A percentile compares a stretch with the other conserved stretches of the same genome.
Evolutionary conservation across 2,888 invertebrate species (phyloP).

Genomic region (Cheilosia scutellata): DNA sequence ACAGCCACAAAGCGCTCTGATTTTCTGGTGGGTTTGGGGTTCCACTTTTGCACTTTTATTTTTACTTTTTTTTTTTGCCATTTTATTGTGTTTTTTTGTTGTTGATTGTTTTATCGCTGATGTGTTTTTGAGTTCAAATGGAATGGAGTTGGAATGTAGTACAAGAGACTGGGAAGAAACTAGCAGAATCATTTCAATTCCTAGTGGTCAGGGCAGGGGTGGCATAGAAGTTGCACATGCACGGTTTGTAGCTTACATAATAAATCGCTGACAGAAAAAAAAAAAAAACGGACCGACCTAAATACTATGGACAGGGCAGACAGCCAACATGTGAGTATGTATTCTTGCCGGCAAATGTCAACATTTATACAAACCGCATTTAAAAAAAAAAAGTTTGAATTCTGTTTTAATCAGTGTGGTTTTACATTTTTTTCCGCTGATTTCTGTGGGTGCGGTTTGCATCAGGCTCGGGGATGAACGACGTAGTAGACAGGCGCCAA

Average conservation of each 20-base stretch:
- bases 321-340: slow-evolving; percentile 4
- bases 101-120: slow-evolving; percentile 31
- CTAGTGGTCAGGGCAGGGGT: slow-evolving; percentile 15
- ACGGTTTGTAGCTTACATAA: slow-evolving; percentile 36
- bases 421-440: slow-evolving; percentile 21
- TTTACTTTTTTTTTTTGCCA: slow-evolving; percentile 7
- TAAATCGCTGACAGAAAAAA: slow-evolving; percentile 3
- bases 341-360: slow-evolving; percentile 27
- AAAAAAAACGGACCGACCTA: slow-evolving; percentile 29
- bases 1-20: slow-evolving; percentile 34
- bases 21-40: slow-evolving; percentile 23
- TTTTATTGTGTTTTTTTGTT: slow-evolving; percentile 39
- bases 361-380: slow-evolving; percentile 27
- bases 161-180: not conserved
- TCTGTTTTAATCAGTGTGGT: slow-evolving; percentile 42
- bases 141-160: not conserved
- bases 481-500: slow-evolving; percentile 28
- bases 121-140: not conserved
- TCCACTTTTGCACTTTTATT: slow-evolving; percentile 23
- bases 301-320: slow-evolving; percentile 32
- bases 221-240: slow-evolving; percentile 24
- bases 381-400: slow-evolving; percentile 23
- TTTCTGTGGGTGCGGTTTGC: slow-evolving; percentile 25
- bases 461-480: slow-evolving; percentile 6
- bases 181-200: not conserved